Percentiles rank a stretch among this genome's conserved stretches.
Evolutionary conservation across 2,113 vertebrate genomes (phyloP).

Genomic region (Climacteris rufus): DNA sequence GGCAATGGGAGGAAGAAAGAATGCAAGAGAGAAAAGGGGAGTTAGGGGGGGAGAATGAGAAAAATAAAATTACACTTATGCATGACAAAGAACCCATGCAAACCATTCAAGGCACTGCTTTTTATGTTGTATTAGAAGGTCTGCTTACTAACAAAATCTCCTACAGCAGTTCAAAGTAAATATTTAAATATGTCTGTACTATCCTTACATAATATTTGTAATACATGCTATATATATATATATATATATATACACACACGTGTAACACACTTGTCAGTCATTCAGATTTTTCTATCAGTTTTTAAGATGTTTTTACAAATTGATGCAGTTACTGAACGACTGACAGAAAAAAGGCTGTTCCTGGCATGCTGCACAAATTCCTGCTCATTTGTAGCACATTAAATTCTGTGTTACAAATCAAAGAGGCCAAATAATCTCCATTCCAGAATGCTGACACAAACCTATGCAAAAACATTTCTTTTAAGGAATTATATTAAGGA

Average conservation of each 20-base stretch:
- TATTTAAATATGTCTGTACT: background rate
- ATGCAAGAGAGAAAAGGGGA: background rate
- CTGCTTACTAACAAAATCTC: background rate
- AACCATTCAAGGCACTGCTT: background rate
- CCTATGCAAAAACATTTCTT: background rate
- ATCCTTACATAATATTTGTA: background rate
- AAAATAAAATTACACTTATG: background rate
- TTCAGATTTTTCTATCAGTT: background rate
- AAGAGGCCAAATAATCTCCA: background rate
- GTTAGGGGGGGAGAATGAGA: background rate
- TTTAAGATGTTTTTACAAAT: background rate
- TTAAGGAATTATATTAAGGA: background rate
- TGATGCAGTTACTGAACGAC: background rate
- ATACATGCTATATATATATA: too few species aligned
- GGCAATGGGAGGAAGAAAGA: background rate
- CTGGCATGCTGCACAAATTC: background rate
- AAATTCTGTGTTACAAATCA: background rate
- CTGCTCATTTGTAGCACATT: background rate
- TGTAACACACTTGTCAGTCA: background rate
- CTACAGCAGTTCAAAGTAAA: background rate
- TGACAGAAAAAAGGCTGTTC: background rate
- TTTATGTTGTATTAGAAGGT: background rate
- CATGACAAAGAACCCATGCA: background rate
- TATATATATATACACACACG: rapidly evolving
- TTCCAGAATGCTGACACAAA: background rate